A percentile compares a stretch with the other conserved stretches of the same genome.
phyloP scores from a whole-genome alignment of 2,797 vertebrate genomes.

The Gila robusta region DNA sequence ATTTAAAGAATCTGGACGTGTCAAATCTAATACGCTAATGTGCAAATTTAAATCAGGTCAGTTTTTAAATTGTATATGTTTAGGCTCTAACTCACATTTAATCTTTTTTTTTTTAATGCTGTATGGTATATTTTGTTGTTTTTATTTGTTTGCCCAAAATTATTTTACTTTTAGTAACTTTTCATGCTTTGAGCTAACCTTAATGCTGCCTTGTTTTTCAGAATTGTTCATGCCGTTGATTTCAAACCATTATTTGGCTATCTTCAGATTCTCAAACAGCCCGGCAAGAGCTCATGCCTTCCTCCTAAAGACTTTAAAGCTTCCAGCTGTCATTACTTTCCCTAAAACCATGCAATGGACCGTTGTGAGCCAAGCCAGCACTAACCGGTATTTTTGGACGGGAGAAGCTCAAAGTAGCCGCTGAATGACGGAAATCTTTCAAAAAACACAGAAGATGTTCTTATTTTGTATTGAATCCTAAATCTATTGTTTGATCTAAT shows the following conservation, averaged over 20 bases:
- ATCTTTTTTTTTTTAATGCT: not conserved
- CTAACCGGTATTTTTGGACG: constrained; percentile 8
- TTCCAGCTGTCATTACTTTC: constrained; percentile 34
- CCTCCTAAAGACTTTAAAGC: constrained; percentile 43
- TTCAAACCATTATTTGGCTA: constrained; percentile 29
- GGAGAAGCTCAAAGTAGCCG: constrained; percentile 7
- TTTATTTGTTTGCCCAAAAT: not conserved
- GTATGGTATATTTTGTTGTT: not conserved
- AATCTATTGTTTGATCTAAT: constrained; percentile 68
- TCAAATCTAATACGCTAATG: too few relatives aligned
- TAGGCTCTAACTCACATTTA: not conserved
- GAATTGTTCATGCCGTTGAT: constrained; percentile 15
- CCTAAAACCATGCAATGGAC: constrained; percentile 27
- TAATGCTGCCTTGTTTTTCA: constrained; percentile 31
- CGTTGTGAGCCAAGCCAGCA: constrained; percentile 15
- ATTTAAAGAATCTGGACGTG: too few relatives aligned
- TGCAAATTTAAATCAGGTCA: not conserved
- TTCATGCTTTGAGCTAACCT: constrained; percentile 9
- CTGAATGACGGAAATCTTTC: constrained; percentile 9
- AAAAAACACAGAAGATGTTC: constrained; percentile 43
- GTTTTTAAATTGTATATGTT: not conserved
- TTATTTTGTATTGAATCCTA: constrained; percentile 60
- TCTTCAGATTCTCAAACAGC: constrained; percentile 13
- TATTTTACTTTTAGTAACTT: not conserved
- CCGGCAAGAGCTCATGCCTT: constrained; percentile 15